Evolutionary conservation across 2,888 invertebrate species (phyloP), one percentile per base, ranked within the genome.

Genomic region (Dermolepida albohirtum): DNA sequence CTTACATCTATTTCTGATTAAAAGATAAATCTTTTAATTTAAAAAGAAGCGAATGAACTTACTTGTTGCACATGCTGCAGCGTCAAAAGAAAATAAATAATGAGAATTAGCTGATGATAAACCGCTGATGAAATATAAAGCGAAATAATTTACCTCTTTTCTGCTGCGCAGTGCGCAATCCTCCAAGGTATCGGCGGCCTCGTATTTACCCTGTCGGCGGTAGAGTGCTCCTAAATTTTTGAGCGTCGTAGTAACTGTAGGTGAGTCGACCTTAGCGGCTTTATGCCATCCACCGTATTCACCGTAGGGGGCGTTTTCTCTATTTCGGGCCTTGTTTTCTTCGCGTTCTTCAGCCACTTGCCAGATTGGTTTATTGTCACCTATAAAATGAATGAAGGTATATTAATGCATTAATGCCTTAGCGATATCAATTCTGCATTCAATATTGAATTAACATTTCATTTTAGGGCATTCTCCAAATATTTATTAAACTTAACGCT

Each of bases 171-270:
- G 87, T 43, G 98, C 98, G 86, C 98, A 98, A 86, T 99, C 98
- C 82, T 99, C 99, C 29, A 99, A 88, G 0, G 97, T 98, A 84
- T 99, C 98, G 0, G 99, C 99, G 6, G 99, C 99, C 84, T 98
- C 98, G 85, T 97, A 98, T 87, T 98, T 99, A 76, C 98, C 98
- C 86, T 99, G 98, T 73, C 98, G 90, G 78, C 99, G 90, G 85
- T 99, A 99, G 54, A 99, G 89, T 17, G 98, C 98, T 71, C 98
- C 98, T 69, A 99, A 88, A 86, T 99, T 99, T 87, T 98, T 99
- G 73, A 99, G 86, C 0, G 99, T 99, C 16, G 98, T 98, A 14
- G 97, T 97, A 43, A 98, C 97, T 0, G 97, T 97, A 0, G 97
- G 97, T 1, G 96, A 96, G 83, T 98, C 98, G 72, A 97, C 97